Conservation (phyloP, 2,888 invertebrate genomes). For the Calameuta filiformis region DNA sequence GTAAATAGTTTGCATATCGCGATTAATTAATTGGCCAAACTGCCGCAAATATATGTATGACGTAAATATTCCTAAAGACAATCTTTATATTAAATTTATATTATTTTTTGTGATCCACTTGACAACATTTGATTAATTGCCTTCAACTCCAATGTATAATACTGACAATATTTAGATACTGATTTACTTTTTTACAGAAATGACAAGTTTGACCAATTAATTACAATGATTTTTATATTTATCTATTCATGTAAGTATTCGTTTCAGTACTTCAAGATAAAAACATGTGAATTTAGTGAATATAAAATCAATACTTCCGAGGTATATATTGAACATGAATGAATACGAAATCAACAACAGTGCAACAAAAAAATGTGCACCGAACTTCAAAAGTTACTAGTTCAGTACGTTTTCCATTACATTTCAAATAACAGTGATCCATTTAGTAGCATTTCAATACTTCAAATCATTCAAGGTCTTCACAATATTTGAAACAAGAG, state of each 20-base stretch:
- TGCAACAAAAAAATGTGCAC: background rate
- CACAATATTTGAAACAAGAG: background rate
- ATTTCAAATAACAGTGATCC: background rate
- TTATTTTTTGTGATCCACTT: background rate
- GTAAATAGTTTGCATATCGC: background rate
- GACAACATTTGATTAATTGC: background rate
- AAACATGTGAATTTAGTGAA: background rate
- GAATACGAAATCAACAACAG: background rate
- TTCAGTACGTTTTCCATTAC: background rate
- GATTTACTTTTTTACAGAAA: background rate
- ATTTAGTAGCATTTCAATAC: background rate
- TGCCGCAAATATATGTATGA: background rate
- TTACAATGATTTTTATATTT: background rate
- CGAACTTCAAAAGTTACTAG: background rate
- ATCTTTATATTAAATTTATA: background rate
- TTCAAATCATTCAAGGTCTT: background rate
- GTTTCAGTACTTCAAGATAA: background rate
- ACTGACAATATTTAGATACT: background rate
- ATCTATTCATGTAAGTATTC: background rate
- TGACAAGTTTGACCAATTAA: conserved; percentile 15
- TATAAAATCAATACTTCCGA: background rate
- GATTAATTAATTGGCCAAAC: conserved; percentile 2
- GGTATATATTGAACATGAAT: background rate
- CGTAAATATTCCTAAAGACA: background rate
- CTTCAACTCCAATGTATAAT: background rate